phyloP scores from a whole-genome alignment of 2,888 invertebrate species.

The Tenodera sinensis region DNA sequence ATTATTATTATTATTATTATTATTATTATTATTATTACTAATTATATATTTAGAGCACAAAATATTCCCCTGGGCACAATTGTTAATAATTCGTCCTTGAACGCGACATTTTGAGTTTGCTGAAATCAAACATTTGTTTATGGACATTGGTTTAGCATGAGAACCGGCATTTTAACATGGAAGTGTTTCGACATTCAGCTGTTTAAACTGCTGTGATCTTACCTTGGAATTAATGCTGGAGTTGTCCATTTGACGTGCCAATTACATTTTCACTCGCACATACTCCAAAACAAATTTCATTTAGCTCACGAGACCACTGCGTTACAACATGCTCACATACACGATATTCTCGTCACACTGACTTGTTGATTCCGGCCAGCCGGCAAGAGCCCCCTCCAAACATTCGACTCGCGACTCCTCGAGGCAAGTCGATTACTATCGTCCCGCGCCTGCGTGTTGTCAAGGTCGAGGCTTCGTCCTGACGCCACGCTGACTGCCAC shows the following conservation, averaged over 20 bases:
- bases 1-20: no score
- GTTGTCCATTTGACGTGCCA: neutral
- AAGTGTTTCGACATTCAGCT: neutral
- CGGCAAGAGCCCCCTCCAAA: neutral
- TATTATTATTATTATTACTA: no score
- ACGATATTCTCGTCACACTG: neutral
- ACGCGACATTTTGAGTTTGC: no score
- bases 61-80: no score
- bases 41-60: no score
- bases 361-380: neutral
- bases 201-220: neutral
- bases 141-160: neutral
- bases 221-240: neutral
- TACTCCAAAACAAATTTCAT: neutral
- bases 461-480: constrained; percentile 21
- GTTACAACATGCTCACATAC: neutral
- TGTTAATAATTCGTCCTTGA: no score
- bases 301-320: neutral
- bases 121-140: neutral
- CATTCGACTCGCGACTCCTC: neutral
- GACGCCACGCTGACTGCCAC: neutral
- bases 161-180: neutral
- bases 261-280: neutral
- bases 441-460: constrained; percentile 16
- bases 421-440: neutral